Conservation (phyloP, 1,140 invertebrate species). For the Micrasema longulum region DNA sequence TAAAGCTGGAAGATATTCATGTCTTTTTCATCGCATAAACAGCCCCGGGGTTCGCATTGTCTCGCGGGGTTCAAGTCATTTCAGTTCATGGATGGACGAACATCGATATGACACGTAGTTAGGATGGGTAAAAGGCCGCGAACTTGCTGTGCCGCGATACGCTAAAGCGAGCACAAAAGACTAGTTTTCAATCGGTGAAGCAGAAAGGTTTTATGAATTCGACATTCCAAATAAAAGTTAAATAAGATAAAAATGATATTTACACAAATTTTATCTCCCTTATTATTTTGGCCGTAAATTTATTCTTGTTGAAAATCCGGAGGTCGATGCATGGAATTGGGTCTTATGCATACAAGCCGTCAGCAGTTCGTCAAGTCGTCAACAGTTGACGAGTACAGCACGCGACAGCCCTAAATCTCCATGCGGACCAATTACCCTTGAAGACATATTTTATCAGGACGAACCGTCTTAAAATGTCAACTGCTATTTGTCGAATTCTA, state of each 20-base stretch:
- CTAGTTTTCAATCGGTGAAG: background rate
- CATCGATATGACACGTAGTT: slow-evolving; percentile 53
- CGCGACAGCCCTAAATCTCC: slow-evolving; percentile 45
- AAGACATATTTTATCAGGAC: slow-evolving; percentile 34
- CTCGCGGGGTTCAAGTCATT: slow-evolving; percentile 40
- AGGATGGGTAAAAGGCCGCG: slow-evolving; percentile 48
- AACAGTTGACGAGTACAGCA: slow-evolving; percentile 44
- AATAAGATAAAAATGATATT: background rate
- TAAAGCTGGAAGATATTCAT: slow-evolving; percentile 16
- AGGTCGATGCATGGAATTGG: too few relatives aligned
- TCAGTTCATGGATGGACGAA: slow-evolving; percentile 42
- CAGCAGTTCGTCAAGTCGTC: slow-evolving; percentile 41
- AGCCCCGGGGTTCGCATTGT: slow-evolving; percentile 41
- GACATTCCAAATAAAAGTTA: background rate
- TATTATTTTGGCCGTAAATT: too few relatives aligned
- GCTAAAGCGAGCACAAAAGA: background rate
- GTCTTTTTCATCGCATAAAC: slow-evolving; percentile 14
- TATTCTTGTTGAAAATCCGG: too few relatives aligned
- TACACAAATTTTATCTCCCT: too few relatives aligned
- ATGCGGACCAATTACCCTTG: slow-evolving; percentile 36
- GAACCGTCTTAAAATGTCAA: slow-evolving; percentile 11
- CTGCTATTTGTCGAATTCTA: slow-evolving; percentile 15
- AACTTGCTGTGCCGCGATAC: slow-evolving; percentile 36
- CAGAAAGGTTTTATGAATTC: background rate
- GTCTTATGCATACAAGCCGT: background rate